These are phyloP conservation scores for Leptogaster cylindrica DNA, from an alignment of 2,888 invertebrate species.

Conservation along the genomic window DNA sequence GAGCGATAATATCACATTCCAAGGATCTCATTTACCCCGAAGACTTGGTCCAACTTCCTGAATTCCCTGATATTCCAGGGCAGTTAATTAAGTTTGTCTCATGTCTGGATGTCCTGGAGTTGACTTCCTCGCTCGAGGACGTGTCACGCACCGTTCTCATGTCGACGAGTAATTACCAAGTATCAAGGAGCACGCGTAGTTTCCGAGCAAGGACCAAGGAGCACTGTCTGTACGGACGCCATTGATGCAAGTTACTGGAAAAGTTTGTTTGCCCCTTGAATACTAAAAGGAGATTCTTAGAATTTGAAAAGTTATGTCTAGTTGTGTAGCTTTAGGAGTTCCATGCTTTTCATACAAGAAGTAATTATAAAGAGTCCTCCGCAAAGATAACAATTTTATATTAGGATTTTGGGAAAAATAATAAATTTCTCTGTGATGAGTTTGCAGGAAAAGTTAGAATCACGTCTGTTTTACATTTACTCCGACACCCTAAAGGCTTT, in stretches of 20 bases:
- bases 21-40: constrained; percentile 6
- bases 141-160: constrained; percentile 30
- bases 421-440: no score
- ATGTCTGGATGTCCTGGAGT: constrained; percentile 6
- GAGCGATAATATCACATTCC: constrained; percentile 12
- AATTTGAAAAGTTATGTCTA: neutral
- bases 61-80: constrained; percentile 3
- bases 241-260: neutral
- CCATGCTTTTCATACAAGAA: neutral
- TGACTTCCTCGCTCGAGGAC: constrained; percentile 5
- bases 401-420: no score
- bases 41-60: constrained; percentile 1
- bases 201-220: neutral
- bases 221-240: neutral
- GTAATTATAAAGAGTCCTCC: constrained; percentile 1
- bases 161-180: constrained; percentile 23
- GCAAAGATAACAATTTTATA: no score
- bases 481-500: no score
- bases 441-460: no score
- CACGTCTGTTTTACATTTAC: no score
- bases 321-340: neutral
- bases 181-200: constrained; percentile 11
- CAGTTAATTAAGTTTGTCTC: constrained; percentile 26
- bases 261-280: neutral
- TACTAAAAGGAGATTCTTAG: neutral